Conservation (phyloP, 1,140 invertebrate genomes). For the Dreissena rostriformis region DNA sequence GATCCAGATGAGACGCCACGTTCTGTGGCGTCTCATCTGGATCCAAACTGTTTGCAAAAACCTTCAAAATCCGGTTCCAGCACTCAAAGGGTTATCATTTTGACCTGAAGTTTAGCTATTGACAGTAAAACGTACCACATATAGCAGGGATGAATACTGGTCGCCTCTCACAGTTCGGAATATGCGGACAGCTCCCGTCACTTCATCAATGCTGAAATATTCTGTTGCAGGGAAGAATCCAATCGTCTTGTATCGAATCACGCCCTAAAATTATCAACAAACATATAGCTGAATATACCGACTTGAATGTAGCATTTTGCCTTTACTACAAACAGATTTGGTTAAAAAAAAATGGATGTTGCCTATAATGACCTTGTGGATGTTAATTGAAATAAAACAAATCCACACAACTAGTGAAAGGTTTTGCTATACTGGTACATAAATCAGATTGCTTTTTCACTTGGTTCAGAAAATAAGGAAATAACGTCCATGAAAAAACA, state of each 20-base stretch:
- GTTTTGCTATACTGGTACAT: no score
- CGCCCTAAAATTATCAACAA: conserved; percentile 49
- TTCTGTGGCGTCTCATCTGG: no score
- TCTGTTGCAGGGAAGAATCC: conserved; percentile 47
- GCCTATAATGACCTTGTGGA: no score
- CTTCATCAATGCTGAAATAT: conserved; percentile 55
- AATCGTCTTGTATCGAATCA: conserved; percentile 31
- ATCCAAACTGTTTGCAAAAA: no score
- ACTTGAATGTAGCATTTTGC: background rate
- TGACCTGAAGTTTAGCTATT: background rate
- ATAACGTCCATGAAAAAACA: no score
- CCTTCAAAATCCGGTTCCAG: no score
- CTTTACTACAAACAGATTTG: background rate
- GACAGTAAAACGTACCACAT: conserved; percentile 39
- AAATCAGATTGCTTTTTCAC: no score
- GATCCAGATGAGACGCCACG: no score
- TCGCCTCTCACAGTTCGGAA: conserved; percentile 22
- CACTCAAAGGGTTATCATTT: background rate
- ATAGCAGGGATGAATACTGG: conserved; percentile 51
- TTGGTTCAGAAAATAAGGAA: no score
- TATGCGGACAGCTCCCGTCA: conserved; percentile 29
- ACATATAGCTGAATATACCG: background rate
- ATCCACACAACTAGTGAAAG: no score
- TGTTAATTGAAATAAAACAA: no score
- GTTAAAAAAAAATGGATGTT: background rate